phyloP scores from a whole-genome alignment of 2,797 vertebrate genomes.

The Lagodon rhomboides region DNA sequence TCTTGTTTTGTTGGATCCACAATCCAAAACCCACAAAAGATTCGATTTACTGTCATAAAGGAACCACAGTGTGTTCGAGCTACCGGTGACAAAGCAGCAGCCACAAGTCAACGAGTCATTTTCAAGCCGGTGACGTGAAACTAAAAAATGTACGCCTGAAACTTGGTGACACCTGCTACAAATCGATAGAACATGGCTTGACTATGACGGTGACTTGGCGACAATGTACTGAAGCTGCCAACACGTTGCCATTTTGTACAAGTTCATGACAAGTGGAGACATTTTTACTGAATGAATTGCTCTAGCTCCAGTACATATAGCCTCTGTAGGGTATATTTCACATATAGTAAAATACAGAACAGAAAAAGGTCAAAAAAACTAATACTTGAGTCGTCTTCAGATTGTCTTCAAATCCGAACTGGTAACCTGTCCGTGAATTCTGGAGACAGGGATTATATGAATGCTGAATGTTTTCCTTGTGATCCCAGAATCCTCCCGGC shows the following conservation, averaged over 20 bases:
- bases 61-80: too few species aligned
- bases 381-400: background rate
- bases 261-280: background rate
- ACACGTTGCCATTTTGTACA: background rate
- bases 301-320: background rate
- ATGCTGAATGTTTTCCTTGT: conserved; percentile 7
- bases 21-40: background rate
- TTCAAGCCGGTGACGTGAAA: too few species aligned
- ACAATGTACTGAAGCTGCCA: too few species aligned
- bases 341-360: too few species aligned
- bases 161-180: too few species aligned
- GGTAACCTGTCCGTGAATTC: background rate
- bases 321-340: background rate
- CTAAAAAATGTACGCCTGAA: too few species aligned
- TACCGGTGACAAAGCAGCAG: too few species aligned
- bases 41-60: background rate
- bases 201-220: too few species aligned
- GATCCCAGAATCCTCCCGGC: conserved; percentile 93
- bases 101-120: too few species aligned
- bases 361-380: background rate
- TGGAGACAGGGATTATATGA: background rate
- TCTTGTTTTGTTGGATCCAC: background rate
- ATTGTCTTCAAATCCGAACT: background rate
- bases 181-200: too few species aligned
- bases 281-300: background rate